Base-by-base conservation (phyloP, 2,888 invertebrate species). In the Cheilosia pagana region DNA sequence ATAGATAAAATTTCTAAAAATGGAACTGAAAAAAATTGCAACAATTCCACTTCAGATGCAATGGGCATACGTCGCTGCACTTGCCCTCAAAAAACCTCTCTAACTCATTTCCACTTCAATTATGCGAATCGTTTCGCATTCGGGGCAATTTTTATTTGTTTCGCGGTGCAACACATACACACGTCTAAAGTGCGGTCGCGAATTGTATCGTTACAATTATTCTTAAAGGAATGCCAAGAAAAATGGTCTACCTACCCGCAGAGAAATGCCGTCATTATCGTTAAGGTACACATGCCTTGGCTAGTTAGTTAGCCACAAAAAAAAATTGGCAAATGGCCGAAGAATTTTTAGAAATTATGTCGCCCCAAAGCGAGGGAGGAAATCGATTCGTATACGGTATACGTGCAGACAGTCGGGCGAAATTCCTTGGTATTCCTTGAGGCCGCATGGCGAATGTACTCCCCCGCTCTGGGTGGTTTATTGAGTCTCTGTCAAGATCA, bases 311-410 rank as follows among this genome's bases (percentile, higher is more conserved):
- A 7, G 8, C n/a, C 7, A 21, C 35, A 28, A 2, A 57, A 39
- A 8, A 21, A 39, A 60, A 43, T 48, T 62, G 62, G 62, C 62
- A 62, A 48, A 16, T 4, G 14, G 62, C 62, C 62, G 14, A 48
- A 48, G 62, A 62, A 62, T 62, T 62, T 62, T 31, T 48, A 45
- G 48, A 62, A 62, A 62, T 48, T 48, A 62, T 62, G 62, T 62
- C 62, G 48, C 59, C 43, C 21, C 43, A 8, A 60, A 28, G 14
- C 16, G 25, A 60, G 43, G 43, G 41, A 43, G 25, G n/a, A 59
- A 43, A 59, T 25, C 25, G 23, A 39, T 25, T n/a, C 5, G 60
- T 43, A 59, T 59, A 43, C 23, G 3, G 41, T n/a, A 7, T 4
- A 8, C 3, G 1, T 25, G n/a, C 23, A n/a, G 23, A 43, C 4